phyloP scores from a whole-genome alignment of 2,888 invertebrate species.

The Zaprionus obscuricornis region DNA sequence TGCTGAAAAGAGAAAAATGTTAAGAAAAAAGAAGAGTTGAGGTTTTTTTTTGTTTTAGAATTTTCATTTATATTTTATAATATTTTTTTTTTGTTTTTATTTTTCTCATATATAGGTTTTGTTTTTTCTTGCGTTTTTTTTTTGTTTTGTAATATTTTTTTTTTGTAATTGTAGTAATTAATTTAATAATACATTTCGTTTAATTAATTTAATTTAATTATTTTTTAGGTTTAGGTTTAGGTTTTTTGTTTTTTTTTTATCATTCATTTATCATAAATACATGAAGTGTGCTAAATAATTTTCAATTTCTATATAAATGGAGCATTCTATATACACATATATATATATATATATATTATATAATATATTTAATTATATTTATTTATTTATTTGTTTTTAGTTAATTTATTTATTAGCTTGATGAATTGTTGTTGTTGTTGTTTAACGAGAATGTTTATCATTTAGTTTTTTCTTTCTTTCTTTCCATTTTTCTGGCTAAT shows the following conservation, averaged over 20 bases:
- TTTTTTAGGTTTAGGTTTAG: no score
- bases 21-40: conserved; percentile 11
- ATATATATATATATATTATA: conserved; percentile 24
- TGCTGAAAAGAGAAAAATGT: not conserved
- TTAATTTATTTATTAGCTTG: conserved; percentile 51
- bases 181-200: conserved; percentile 76
- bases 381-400: conserved; percentile 25
- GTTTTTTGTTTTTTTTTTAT: conserved; percentile 35
- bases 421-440: conserved; percentile 55
- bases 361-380: conserved; percentile 28
- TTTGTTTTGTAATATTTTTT: no score
- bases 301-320: conserved; percentile 40
- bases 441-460: not conserved
- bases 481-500: conserved; percentile 36
- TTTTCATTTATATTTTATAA: conserved; percentile 67
- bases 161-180: conserved; percentile 73
- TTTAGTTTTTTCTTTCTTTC: not conserved
- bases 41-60: conserved; percentile 27
- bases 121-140: conserved; percentile 53
- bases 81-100: conserved; percentile 61
- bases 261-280: conserved; percentile 72
- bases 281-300: conserved; percentile 71
- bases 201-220: conserved; percentile 74
- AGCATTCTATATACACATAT: conserved; percentile 51
- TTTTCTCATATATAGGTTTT: conserved; percentile 60